phyloP scores from a whole-genome alignment of 2,797 vertebrate genomes.

The Arctocebus calabarensis region DNA sequence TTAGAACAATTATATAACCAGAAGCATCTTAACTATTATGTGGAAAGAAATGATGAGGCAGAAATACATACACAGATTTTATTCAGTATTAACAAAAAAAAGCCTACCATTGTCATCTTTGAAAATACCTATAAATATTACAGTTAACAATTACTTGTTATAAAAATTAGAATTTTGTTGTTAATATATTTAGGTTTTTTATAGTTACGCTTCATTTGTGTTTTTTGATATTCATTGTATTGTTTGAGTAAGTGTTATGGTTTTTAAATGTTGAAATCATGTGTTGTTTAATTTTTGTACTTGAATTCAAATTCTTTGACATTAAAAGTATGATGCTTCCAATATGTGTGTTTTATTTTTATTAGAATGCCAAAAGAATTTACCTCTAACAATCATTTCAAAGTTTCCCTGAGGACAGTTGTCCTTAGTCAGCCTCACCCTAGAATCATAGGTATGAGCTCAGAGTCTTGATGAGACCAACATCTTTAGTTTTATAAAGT shows the following conservation, averaged over 20 bases:
- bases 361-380: conserved; percentile 33
- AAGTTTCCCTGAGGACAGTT: neutral
- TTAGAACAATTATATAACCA: conserved; percentile 70
- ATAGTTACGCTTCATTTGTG: conserved; percentile 85
- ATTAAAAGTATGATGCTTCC: conserved; percentile 88
- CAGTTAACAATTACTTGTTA: conserved; percentile 83
- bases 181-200: conserved; percentile 85
- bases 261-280: conserved; percentile 90
- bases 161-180: conserved; percentile 81
- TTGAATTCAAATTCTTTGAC: conserved; percentile 85
- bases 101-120: conserved; percentile 83
- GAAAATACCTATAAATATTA: conserved; percentile 77
- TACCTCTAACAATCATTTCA: neutral
- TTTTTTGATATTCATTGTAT: conserved; percentile 83
- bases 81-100: conserved; percentile 72
- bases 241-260: conserved; percentile 83
- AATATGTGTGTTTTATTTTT: conserved; percentile 71
- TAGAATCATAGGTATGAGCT: neutral
- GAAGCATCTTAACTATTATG: conserved; percentile 84
- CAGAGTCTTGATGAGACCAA: conserved; percentile 29
- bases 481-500: conserved; percentile 41
- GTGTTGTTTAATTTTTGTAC: conserved; percentile 88
- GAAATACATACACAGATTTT: conserved; percentile 81
- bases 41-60: conserved; percentile 83
- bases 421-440: neutral